phyloP scores from a whole-genome alignment of 2,888 invertebrate genomes.

The Polylopha cassiicola region DNA sequence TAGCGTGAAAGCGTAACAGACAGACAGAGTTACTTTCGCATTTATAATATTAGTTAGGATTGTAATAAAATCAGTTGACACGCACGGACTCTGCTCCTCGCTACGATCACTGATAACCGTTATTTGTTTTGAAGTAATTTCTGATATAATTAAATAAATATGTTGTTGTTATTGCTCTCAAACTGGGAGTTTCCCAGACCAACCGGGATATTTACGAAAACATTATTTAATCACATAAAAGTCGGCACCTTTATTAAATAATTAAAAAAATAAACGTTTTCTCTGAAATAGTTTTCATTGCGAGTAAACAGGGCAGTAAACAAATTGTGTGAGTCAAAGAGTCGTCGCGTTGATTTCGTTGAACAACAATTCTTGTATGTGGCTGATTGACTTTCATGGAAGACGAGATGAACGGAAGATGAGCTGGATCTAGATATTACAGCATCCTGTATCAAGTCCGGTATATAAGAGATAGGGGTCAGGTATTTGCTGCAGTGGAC shows the following conservation, averaged over 20 bases:
- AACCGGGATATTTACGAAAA: background rate
- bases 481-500: constrained; percentile 24
- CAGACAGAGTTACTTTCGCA: too few relatives aligned
- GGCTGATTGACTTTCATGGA: constrained; percentile 63
- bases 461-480: constrained; percentile 42
- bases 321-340: constrained; percentile 23
- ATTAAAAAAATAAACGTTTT: constrained; percentile 1
- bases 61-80: too few relatives aligned
- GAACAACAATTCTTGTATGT: constrained; percentile 61
- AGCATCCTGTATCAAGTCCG: constrained; percentile 39
- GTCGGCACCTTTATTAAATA: too few relatives aligned
- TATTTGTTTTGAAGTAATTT: too few relatives aligned
- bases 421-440: constrained; percentile 30
- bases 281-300: background rate
- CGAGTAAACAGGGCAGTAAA: background rate
- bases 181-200: too few relatives aligned
- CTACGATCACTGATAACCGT: too few relatives aligned
- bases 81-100: too few relatives aligned
- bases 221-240: too few relatives aligned
- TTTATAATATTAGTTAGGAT: too few relatives aligned
- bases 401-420: constrained; percentile 42
- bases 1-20: too few relatives aligned
- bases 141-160: too few relatives aligned
- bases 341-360: constrained; percentile 45
- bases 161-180: too few relatives aligned